A percentile compares a stretch with the other conserved stretches of the same genome.
Evolutionary conservation across 2,797 vertebrate species (phyloP).

Genomic region (Darevskia mixta): DNA sequence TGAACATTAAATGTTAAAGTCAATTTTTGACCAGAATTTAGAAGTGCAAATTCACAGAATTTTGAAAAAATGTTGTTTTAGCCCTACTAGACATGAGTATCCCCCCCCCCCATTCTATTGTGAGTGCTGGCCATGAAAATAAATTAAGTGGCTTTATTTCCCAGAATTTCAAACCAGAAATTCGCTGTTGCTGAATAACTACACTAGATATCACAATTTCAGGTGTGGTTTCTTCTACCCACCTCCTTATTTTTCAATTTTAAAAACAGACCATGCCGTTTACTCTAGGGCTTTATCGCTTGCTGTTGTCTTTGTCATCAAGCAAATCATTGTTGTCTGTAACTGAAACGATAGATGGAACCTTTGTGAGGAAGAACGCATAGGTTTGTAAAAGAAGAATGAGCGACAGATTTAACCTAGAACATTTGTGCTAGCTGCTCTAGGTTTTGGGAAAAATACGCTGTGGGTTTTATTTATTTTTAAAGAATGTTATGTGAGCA

Average conservation of each 20-base stretch:
- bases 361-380: constrained; percentile 35
- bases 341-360: background rate
- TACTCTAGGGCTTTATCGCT: background rate
- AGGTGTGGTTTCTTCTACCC: background rate
- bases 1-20: too few relatives aligned
- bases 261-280: background rate
- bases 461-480: constrained; percentile 45
- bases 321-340: background rate
- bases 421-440: constrained; percentile 2
- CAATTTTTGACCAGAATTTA: too few relatives aligned
- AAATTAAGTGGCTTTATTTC: too few relatives aligned
- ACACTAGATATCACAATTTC: too few relatives aligned
- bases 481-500: constrained; percentile 16
- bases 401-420: constrained; percentile 3
- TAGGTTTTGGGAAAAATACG: constrained; percentile 45
- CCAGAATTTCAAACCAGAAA: too few relatives aligned
- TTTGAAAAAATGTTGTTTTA: too few relatives aligned
- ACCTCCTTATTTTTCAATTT: background rate
- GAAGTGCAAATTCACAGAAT: too few relatives aligned
- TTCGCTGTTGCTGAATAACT: too few relatives aligned
- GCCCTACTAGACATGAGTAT: background rate
- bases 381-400: constrained; percentile 14
- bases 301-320: background rate
- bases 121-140: too few relatives aligned
- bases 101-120: too few relatives aligned